phyloP scores from a whole-genome alignment of 92 coral and sea anemone species.

The Palythoa heliodiscus region DNA sequence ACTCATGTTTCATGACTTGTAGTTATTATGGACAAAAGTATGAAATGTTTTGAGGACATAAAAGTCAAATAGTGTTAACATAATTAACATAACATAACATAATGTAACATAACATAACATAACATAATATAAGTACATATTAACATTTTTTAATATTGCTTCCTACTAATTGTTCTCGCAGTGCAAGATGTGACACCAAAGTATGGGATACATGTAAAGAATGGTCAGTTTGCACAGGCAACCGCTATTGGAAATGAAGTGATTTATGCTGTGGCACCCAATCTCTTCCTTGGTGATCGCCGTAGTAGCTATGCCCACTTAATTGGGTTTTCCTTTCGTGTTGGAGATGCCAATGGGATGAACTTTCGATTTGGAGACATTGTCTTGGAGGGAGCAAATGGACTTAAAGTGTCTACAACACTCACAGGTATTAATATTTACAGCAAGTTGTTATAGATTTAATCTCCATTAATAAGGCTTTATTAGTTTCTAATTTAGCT shows the following conservation, averaged over 20 bases:
- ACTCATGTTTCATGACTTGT: too few relatives aligned
- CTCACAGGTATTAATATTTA: conserved; percentile 51
- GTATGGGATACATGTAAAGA: conserved; percentile 65
- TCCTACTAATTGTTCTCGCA: conserved; percentile 8
- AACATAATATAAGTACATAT: too few relatives aligned
- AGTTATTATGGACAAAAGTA: too few relatives aligned
- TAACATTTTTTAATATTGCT: too few relatives aligned
- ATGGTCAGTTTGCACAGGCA: conserved; percentile 65
- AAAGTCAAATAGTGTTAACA: too few relatives aligned
- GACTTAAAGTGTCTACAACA: conserved; percentile 71
- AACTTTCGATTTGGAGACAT: conserved; percentile 75
- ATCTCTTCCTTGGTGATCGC: conserved; percentile 66
- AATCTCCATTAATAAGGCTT: too few relatives aligned
- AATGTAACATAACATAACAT: too few relatives aligned
- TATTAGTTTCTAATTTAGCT: too few relatives aligned
- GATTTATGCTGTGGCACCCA: conserved; percentile 85
- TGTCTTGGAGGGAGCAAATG: conserved; percentile 71
- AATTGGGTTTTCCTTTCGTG: conserved; percentile 87
- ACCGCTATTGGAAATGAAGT: conserved; percentile 90
- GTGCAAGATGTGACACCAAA: conserved; percentile 86
- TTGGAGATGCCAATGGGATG: conserved; percentile 78
- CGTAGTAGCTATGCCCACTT: conserved; percentile 92
- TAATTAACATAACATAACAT: too few relatives aligned
- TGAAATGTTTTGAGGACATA: too few relatives aligned
- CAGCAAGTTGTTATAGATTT: background rate